Evolutionary conservation across 2,797 vertebrate species (phyloP).

Genomic region (Adrianichthys oophorus): DNA sequence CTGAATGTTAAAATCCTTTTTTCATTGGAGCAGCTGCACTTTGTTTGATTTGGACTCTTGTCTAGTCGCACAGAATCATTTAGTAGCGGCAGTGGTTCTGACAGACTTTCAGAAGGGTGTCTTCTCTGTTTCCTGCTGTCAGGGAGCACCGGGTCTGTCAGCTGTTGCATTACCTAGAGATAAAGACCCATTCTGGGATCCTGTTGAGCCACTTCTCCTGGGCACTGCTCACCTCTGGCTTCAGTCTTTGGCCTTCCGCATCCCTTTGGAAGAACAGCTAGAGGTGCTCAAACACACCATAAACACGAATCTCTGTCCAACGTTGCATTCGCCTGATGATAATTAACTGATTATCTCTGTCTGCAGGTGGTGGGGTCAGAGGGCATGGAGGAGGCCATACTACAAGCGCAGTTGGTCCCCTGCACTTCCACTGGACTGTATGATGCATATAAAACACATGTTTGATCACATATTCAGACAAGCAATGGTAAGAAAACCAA

Average conservation of each 20-base stretch:
- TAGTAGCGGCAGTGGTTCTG: neutral
- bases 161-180: conserved; percentile 66
- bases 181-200: conserved; percentile 90
- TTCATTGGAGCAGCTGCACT: no score
- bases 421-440: conserved; percentile 83
- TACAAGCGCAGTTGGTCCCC: conserved; percentile 80
- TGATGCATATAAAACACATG: conserved; percentile 24
- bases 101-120: neutral
- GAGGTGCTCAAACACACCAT: conserved; percentile 55
- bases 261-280: conserved; percentile 84
- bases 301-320: neutral
- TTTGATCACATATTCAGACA: neutral
- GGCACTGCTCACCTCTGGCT: conserved; percentile 90
- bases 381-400: conserved; percentile 82
- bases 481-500: neutral
- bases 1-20: no score
- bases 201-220: conserved; percentile 82
- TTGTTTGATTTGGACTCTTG: no score
- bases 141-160: conserved; percentile 58
- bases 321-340: neutral
- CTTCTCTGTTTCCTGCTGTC: conserved; percentile 5
- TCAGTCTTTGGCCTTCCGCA: conserved; percentile 85
- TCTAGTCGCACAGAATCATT: no score
- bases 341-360: conserved; percentile 8
- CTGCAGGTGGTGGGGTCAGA: conserved; percentile 82